Conservation (phyloP, 2,113 vertebrate genomes). For the Struthidea cinerea region DNA sequence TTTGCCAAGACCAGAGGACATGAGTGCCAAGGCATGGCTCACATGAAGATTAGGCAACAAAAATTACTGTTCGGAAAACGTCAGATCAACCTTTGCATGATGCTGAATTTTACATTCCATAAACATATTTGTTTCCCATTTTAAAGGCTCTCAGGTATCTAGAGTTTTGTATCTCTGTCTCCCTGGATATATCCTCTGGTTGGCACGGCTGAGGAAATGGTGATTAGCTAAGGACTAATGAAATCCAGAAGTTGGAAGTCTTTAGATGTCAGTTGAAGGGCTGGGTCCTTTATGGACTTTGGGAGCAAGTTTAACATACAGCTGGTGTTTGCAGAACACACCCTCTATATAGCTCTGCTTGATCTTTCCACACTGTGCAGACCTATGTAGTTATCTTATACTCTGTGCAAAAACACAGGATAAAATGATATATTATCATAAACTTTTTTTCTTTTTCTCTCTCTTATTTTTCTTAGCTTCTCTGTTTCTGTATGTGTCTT, state of each 20-base stretch:
- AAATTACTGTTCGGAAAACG: background rate
- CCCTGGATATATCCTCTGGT: background rate
- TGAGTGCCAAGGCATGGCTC: background rate
- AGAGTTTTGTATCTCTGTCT: background rate
- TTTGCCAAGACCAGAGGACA: background rate
- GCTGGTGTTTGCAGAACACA: background rate
- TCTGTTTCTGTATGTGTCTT: background rate
- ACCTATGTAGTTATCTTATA: background rate
- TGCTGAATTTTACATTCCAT: background rate
- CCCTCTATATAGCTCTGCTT: background rate
- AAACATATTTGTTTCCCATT: background rate
- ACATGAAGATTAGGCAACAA: background rate
- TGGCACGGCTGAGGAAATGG: background rate
- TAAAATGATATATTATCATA: background rate
- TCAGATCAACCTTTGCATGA: background rate
- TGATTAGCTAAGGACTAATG: background rate
- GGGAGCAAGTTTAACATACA: background rate
- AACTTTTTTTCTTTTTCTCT: background rate
- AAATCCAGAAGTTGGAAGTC: background rate
- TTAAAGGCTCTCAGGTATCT: background rate
- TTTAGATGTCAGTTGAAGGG: background rate
- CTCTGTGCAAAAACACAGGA: background rate
- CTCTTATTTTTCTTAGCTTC: background rate
- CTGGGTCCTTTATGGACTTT: background rate
- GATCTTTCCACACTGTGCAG: background rate